Percentiles rank a stretch among this genome's conserved stretches.
These are phyloP conservation scores for Calephelis nemesis DNA, from an alignment of 1,140 invertebrate genomes.

Conservation along the genomic window DNA sequence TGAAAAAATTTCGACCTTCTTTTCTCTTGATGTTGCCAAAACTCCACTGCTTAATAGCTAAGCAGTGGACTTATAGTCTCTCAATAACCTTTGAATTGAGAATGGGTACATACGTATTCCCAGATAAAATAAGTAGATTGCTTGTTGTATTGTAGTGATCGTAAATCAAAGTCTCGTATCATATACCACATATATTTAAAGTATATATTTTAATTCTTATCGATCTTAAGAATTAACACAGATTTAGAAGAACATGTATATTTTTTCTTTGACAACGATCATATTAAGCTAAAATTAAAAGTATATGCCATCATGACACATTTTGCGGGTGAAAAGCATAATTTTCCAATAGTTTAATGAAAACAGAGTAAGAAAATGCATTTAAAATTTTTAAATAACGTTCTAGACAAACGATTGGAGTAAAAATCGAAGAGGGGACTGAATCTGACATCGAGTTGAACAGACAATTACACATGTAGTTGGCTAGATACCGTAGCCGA, in stretches of 20 bases:
- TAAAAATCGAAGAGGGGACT: slow-evolving; percentile 15
- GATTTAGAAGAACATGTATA: slow-evolving; percentile 37
- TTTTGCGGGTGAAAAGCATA: slow-evolving; percentile 11
- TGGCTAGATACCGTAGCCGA: slow-evolving; percentile 22
- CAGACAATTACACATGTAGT: slow-evolving; percentile 27
- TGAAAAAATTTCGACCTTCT: too few species aligned
- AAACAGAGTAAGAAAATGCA: slow-evolving; percentile 6
- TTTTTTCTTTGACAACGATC: slow-evolving; percentile 24
- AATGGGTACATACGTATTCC: too few species aligned
- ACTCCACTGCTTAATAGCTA: too few species aligned
- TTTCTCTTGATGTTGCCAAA: too few species aligned
- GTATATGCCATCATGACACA: slow-evolving; percentile 2
- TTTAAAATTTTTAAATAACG: slow-evolving; percentile 7
- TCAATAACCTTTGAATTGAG: too few species aligned
- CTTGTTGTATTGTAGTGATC: too few species aligned
- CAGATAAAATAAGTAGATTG: too few species aligned
- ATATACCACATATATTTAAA: slow-evolving; percentile 47
- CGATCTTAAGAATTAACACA: slow-evolving; percentile 41
- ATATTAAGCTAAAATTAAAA: slow-evolving; percentile 3
- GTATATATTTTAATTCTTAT: slow-evolving; percentile 43
- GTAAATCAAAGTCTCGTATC: slow-evolving; percentile 18
- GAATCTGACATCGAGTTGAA: slow-evolving; percentile 23
- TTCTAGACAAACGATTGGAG: slow-evolving; percentile 10
- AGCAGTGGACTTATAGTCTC: too few species aligned
- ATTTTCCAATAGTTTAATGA: not conserved